phyloP scores from a whole-genome alignment of 2,888 invertebrate species.

The Panorpa germanica region DNA sequence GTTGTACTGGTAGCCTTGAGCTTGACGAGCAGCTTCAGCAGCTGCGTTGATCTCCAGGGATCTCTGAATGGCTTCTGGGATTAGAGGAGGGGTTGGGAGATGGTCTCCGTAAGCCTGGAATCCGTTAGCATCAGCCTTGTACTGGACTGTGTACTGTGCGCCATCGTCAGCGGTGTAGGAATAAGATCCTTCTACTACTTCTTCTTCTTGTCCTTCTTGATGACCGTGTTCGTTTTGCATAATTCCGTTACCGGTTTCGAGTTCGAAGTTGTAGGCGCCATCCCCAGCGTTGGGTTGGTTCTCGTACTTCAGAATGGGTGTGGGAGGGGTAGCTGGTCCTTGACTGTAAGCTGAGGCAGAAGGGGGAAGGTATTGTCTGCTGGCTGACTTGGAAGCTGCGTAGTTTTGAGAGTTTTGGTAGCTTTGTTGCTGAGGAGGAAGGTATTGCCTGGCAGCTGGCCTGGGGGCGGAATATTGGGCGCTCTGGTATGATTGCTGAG shows the following conservation, averaged over 20 bases:
- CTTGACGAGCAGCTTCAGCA: too few species aligned
- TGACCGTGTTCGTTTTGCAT: slow-evolving; percentile 30
- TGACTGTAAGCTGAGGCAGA: slow-evolving; percentile 12
- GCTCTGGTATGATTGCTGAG: slow-evolving; percentile 8
- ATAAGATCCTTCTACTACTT: slow-evolving; percentile 40
- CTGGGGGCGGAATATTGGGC: slow-evolving; percentile 8
- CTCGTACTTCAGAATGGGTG: slow-evolving; percentile 37
- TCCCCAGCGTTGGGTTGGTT: slow-evolving; percentile 41
- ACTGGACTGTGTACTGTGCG: slow-evolving; percentile 38
- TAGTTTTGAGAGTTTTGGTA: background rate
- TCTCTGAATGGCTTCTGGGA: slow-evolving; percentile 28
- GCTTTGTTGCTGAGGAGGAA: slow-evolving; percentile 12
- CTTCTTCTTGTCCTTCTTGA: slow-evolving; percentile 24
- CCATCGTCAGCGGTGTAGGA: slow-evolving; percentile 42
- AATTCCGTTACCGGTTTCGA: slow-evolving; percentile 46
- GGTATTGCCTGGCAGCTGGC: slow-evolving; percentile 12
- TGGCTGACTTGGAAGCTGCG: background rate
- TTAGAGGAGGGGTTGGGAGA: slow-evolving; percentile 55
- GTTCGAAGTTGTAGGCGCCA: slow-evolving; percentile 43
- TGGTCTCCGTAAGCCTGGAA: slow-evolving; percentile 61
- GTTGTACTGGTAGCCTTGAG: too few species aligned
- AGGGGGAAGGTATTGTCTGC: too few species aligned
- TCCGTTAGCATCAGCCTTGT: slow-evolving; percentile 57
- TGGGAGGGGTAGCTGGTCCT: too few species aligned
- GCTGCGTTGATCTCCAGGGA: slow-evolving; percentile 13